Evolutionary conservation across 2,113 vertebrate genomes (phyloP).

Genomic region (Dasypus novemcinctus): DNA sequence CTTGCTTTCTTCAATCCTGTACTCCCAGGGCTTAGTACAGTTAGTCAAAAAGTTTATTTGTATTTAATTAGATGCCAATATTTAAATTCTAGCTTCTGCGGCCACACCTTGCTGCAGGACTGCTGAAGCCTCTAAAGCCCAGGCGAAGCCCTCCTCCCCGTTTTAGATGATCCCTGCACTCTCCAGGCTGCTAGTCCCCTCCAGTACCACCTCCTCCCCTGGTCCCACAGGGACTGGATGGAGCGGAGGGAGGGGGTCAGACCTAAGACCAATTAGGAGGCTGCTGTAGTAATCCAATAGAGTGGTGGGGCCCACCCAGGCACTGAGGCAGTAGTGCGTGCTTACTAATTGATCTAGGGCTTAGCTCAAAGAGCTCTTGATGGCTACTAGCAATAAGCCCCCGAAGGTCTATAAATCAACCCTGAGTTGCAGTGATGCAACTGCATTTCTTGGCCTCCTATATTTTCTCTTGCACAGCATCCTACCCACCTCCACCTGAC

Average conservation of each 20-base stretch:
- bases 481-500: neutral
- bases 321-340: neutral
- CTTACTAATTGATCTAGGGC: neutral
- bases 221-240: neutral
- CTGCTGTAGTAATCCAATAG: neutral
- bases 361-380: neutral
- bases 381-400: neutral
- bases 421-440: neutral
- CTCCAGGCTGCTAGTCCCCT: neutral
- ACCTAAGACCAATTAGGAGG: neutral
- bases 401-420: neutral
- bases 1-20: neutral
- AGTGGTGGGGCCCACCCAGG: neutral
- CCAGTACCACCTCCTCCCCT: too few species aligned
- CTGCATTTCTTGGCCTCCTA: neutral
- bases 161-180: neutral
- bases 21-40: neutral
- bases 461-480: neutral
- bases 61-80: neutral
- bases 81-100: neutral
- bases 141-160: neutral
- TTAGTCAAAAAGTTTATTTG: neutral
- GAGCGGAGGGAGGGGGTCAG: neutral
- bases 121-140: neutral
- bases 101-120: neutral